A percentile compares a stretch with the other conserved stretches of the same genome.
Evolutionary conservation across 2,113 vertebrate genomes (phyloP).

Genomic region (Misgurnus mizolepis): DNA sequence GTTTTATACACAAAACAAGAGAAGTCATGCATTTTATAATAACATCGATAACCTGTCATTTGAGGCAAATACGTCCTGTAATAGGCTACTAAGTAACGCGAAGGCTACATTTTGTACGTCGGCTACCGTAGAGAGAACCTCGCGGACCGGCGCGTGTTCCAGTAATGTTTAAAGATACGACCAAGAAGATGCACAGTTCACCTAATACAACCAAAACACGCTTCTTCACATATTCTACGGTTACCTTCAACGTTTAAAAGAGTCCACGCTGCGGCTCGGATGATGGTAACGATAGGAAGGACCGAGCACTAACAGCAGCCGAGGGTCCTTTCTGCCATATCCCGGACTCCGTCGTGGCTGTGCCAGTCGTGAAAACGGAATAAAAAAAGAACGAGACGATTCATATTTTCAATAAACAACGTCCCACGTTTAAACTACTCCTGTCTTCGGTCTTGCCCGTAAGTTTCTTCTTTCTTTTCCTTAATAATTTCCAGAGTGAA

Average conservation of each 20-base stretch:
- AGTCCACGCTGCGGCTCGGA: slow-evolving; percentile 75
- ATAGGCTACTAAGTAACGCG: background rate
- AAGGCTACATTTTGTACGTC: slow-evolving; percentile 2
- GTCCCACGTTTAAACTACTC: slow-evolving; percentile 70
- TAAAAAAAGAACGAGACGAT: slow-evolving; percentile 58
- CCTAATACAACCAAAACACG: background rate
- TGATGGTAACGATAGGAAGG: slow-evolving; percentile 72
- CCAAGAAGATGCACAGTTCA: background rate
- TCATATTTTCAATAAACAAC: slow-evolving; percentile 31
- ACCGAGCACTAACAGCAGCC: slow-evolving; percentile 74
- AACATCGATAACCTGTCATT: background rate
- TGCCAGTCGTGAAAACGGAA: slow-evolving; percentile 69
- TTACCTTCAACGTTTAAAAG: slow-evolving; percentile 81
- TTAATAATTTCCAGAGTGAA: slow-evolving; percentile 47
- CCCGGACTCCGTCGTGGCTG: slow-evolving; percentile 46
- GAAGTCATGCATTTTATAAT: background rate
- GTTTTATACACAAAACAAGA: background rate
- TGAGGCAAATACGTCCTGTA: background rate
- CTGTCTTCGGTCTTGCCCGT: slow-evolving; percentile 73
- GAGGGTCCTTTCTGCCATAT: slow-evolving; percentile 72
- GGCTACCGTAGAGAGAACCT: background rate
- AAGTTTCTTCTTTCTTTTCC: slow-evolving; percentile 72
- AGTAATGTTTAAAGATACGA: background rate
- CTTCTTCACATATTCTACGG: slow-evolving; percentile 62
- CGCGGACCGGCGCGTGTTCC: slow-evolving; percentile 23